Evolutionary conservation across 2,888 invertebrate genomes (phyloP).

Genomic region (Pollenia angustigena): DNA sequence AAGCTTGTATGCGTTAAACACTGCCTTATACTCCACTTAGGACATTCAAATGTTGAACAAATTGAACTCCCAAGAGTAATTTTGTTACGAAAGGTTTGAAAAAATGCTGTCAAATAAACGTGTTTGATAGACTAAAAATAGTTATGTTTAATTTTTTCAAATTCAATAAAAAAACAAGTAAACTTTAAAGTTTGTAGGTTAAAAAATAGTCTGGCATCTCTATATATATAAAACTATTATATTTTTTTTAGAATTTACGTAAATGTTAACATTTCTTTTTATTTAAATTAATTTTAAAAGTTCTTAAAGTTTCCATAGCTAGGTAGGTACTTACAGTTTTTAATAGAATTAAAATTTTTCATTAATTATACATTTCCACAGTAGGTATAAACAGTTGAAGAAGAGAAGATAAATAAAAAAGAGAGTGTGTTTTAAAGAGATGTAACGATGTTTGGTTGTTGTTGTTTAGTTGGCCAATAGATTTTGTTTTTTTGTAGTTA

Average conservation of each 20-base stretch:
- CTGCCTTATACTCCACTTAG: too few species aligned
- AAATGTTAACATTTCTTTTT: conserved; percentile 23
- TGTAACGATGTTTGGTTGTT: conserved; percentile 43
- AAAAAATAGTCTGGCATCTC: conserved; percentile 35
- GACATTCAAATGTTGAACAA: too few species aligned
- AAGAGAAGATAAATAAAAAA: background rate
- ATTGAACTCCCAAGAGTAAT: too few species aligned
- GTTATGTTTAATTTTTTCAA: too few species aligned
- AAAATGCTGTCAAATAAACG: too few species aligned
- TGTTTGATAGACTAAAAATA: too few species aligned
- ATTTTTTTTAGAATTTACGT: background rate
- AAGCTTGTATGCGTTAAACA: too few species aligned
- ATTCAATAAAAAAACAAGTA: too few species aligned
- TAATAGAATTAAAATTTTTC: conserved; percentile 1
- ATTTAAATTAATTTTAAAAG: background rate
- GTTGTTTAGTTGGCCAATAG: background rate
- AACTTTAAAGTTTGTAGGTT: too few species aligned
- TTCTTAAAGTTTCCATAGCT: background rate
- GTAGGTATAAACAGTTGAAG: background rate
- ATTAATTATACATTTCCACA: conserved; percentile 40
- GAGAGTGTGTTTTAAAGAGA: background rate
- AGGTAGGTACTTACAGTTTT: conserved; percentile 25
- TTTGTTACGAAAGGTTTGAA: too few species aligned
- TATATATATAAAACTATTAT: background rate
- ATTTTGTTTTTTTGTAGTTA: conserved; percentile 11